Evolutionary conservation across 1,140 invertebrate genomes (phyloP), one percentile per base, ranked within the genome.

Genomic region (Capitella teleta): DNA sequence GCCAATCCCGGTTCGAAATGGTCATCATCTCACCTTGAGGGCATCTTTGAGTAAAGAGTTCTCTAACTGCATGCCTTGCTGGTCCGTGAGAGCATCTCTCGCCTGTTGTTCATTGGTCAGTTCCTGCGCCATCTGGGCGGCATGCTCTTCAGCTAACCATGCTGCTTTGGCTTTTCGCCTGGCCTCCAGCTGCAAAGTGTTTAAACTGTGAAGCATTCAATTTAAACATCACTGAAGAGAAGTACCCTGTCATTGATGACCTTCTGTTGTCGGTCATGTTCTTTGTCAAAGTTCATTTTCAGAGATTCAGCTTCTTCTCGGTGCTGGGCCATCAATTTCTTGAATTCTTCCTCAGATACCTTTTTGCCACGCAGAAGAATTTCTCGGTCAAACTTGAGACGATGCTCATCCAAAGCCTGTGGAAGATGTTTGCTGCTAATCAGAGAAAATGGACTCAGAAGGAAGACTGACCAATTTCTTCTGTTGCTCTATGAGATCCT

Each of bases 301-400:
- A 68, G 47, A 4, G 60, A 51, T 34, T 56, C 62, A 51, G 62
- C 50, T 41, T 68, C 63, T 42, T 58, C 23, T 42, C 59, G 56
- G 42, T 66, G 62, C 46, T 61, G 56, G 3, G 50, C 53, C 49
- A 68, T 30, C 8, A 68, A 52, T 47, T 55, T 56, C 41, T 64
- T 51, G 38, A 61, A 58, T 37, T 68, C 66, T 8, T 64, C 61
- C 34, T 64, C 58, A 2, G 57, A 56, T 32, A 68, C 46, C 19
- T 63, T 62, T 30, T 61, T 57, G 32, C 62, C 57, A 25, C 63
- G 57, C 3, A 65, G 47, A 6, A 61, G 26, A 40, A 66, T 56
- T 19, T 68, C 61, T 19, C 63, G 49, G n/a, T 67, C 66, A 59
- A 66, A 62, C 51, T 64, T 67, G 32, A 52, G 55, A 38, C 60